Percentiles rank a stretch among this genome's conserved stretches.
These are phyloP conservation scores for Eidolon dupreanum DNA, from an alignment of 2,797 vertebrate species.

Conservation along the genomic window DNA sequence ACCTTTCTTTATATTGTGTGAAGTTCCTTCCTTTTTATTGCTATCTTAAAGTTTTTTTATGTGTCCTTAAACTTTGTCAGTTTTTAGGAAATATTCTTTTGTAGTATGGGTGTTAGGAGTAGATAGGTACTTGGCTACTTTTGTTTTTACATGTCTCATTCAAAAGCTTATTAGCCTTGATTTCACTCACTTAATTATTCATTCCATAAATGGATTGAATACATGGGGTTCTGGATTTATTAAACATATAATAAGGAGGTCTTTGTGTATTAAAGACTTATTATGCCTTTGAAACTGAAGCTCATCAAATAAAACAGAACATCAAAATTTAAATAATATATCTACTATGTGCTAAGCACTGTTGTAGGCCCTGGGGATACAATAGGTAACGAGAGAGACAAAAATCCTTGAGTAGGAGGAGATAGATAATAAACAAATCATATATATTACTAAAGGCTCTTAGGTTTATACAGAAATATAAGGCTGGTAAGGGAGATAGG, in stretches of 20 bases:
- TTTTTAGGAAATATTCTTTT: neutral
- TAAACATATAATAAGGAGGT: neutral
- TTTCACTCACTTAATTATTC: neutral
- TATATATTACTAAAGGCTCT: neutral
- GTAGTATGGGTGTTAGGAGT: neutral
- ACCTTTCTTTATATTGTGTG: neutral
- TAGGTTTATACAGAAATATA: neutral
- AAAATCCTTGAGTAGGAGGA: neutral
- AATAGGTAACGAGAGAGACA: neutral
- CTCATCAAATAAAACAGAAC: neutral
- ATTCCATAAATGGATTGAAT: neutral
- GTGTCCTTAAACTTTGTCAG: neutral
- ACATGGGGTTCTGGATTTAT: neutral
- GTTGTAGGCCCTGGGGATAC: neutral
- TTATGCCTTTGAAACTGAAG: conserved; percentile 3
- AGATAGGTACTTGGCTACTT: neutral
- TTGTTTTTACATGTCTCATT: neutral
- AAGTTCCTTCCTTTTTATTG: neutral
- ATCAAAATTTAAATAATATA: neutral
- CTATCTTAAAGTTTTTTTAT: neutral
- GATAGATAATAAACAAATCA: neutral
- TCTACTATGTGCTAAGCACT: neutral
- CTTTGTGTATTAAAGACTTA: neutral
- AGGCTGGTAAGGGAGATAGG: neutral
- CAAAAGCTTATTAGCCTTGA: neutral